Conservation (phyloP, 2,888 invertebrate genomes). For the Megalurothrips usitatus region DNA sequence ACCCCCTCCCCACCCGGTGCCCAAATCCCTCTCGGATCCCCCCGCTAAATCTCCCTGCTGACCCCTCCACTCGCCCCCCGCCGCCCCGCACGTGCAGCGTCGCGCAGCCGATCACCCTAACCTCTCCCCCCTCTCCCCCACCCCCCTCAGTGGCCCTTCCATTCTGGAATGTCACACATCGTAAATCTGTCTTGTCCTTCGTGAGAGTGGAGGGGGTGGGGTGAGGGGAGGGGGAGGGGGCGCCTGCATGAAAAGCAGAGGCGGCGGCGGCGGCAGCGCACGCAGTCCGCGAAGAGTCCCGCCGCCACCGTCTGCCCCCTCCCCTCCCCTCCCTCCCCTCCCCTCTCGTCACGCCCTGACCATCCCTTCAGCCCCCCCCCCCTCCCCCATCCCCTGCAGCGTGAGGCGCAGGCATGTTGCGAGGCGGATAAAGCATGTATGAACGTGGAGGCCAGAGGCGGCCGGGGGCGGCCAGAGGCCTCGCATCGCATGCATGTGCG, state of each 20-base stretch:
- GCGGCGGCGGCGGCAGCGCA: background rate
- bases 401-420: too few species aligned
- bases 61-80: too few species aligned
- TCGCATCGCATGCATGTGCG: too few species aligned
- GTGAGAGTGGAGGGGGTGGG: background rate
- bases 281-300: background rate
- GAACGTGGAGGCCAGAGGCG: too few species aligned
- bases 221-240: background rate
- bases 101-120: background rate
- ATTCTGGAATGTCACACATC: constrained; percentile 22
- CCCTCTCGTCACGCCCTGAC: background rate
- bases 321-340: background rate
- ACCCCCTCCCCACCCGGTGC: background rate
- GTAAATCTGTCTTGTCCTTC: constrained; percentile 19
- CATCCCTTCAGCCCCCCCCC: background rate
- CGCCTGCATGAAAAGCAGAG: constrained; percentile 5
- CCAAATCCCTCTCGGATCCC: background rate
- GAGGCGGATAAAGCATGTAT: too few species aligned
- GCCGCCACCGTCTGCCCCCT: too few species aligned
- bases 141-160: background rate
- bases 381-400: background rate
- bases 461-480: too few species aligned
- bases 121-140: background rate
- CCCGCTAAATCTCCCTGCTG: background rate
- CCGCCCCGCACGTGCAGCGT: too few species aligned